Evolutionary conservation across 1,140 invertebrate species (phyloP), one percentile per base, ranked within the genome.

Genomic region (Drosophila truncata): DNA sequence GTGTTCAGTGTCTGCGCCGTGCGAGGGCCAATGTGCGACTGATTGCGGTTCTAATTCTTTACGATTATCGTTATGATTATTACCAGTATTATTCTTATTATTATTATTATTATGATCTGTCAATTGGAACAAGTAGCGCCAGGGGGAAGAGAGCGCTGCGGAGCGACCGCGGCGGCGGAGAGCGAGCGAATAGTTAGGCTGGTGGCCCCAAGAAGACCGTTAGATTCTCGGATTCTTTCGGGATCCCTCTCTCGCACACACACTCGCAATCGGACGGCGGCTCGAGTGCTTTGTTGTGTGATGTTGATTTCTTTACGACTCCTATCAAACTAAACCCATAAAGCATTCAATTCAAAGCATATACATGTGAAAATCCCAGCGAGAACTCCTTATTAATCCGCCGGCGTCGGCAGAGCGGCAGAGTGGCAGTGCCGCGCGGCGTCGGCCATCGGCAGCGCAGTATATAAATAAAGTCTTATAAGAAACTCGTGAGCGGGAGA

Each of bases 251-350:
- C 69, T 54, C 67, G 67, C 67, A 70, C 63, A 65, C 66, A 70
- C 64, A 71, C 59, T 55, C 71, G 41, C 58, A 71, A 71, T 65
- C 62, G 52, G 67, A 78, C 61, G 52, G 52, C 39, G 39, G 46
- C 65, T 73, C 84, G 84, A 82, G 72, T 88, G 85, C 85, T 80
- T 92, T 82, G 85, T 91, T 91, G 84, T 91, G 62, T 91, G 92
- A 93, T 93, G 92, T 93, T 93, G 92, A 93, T 93, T 93, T 93
- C 92, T 93, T 93, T 93, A 93, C 92, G 92, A 93, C 92, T 93
- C 91, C 91, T 92, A 91, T 92, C 91, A 90, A 93, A 93, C 92
- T 93, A 93, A 93, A 93, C 91, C 92, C 92, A 93, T 93, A 93
- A 93, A 93, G 92, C 90, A 93, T 93, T 92, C 92, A 92, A 93